A percentile compares a stretch with the other conserved stretches of the same genome.
These are phyloP conservation scores for Gadus macrocephalus DNA, from an alignment of 2,113 vertebrate genomes.

Conservation along the genomic window DNA sequence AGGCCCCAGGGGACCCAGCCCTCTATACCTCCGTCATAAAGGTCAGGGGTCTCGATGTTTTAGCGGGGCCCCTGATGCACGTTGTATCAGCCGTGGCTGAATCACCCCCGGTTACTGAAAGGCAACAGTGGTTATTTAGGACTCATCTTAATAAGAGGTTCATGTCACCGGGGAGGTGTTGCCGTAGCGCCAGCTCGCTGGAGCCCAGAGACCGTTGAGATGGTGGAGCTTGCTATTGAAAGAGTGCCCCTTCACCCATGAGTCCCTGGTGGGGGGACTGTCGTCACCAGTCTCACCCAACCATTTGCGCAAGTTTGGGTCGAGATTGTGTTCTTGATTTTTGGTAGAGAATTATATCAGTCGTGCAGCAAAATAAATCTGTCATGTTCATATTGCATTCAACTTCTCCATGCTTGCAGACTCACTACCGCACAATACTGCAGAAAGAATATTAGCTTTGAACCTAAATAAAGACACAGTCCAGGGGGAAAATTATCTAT, in stretches of 20 bases:
- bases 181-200: background rate
- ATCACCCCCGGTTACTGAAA: background rate
- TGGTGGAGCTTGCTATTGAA: background rate
- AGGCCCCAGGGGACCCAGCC: slow-evolving; percentile 25
- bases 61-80: slow-evolving; percentile 25
- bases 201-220: slow-evolving; percentile 13
- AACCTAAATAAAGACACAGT: slow-evolving; percentile 48
- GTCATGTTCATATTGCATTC: slow-evolving; percentile 32
- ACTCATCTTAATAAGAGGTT: slow-evolving; percentile 1
- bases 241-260: background rate
- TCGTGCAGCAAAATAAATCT: no score
- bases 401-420: slow-evolving; percentile 34
- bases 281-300: background rate
- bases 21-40: slow-evolving; percentile 42
- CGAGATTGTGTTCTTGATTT: no score
- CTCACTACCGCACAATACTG: slow-evolving; percentile 33
- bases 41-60: slow-evolving; percentile 5
- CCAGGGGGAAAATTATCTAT: slow-evolving; percentile 23
- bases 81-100: background rate
- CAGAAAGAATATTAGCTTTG: slow-evolving; percentile 29
- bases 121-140: slow-evolving; percentile 1
- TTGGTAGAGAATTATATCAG: no score
- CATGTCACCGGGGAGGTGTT: background rate
- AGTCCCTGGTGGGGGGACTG: no score
- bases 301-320: background rate